Evolutionary conservation across 2,113 vertebrate species (phyloP).

Genomic region (Apteryx mantelli): DNA sequence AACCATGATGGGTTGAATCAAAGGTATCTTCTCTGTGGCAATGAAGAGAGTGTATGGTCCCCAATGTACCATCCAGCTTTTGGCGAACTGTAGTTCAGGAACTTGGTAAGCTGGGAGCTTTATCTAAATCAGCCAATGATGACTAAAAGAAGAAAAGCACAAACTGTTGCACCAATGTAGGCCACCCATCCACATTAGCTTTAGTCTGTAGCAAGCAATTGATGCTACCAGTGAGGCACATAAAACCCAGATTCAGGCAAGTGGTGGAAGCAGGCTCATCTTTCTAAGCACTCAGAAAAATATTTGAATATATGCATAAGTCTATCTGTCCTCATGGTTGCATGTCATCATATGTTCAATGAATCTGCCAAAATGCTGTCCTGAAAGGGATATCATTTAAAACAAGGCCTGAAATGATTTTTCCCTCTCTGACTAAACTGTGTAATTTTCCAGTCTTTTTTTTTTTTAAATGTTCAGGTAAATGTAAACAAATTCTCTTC

Average conservation of each 20-base stretch:
- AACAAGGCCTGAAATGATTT: fast-evolving
- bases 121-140: not conserved
- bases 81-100: not conserved
- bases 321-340: not conserved
- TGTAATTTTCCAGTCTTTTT: not conserved
- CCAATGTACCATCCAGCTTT: not conserved
- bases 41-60: not conserved
- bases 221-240: not conserved
- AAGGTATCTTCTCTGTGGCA: not conserved
- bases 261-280: not conserved
- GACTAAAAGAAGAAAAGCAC: not conserved
- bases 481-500: not conserved
- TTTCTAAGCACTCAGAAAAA: not conserved
- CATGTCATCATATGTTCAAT: not conserved
- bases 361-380: not conserved
- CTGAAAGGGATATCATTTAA: not conserved
- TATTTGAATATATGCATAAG: not conserved
- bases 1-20: not conserved
- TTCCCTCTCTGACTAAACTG: not conserved
- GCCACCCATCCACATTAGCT: not conserved
- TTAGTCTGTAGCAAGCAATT: not conserved
- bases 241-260: not conserved
- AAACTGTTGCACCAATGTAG: not conserved
- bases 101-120: not conserved
- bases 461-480: not conserved